Evolutionary conservation across 2,113 vertebrate genomes (phyloP), one percentile per base, ranked within the genome.

Genomic region (Neolamprologus cancellatus): DNA sequence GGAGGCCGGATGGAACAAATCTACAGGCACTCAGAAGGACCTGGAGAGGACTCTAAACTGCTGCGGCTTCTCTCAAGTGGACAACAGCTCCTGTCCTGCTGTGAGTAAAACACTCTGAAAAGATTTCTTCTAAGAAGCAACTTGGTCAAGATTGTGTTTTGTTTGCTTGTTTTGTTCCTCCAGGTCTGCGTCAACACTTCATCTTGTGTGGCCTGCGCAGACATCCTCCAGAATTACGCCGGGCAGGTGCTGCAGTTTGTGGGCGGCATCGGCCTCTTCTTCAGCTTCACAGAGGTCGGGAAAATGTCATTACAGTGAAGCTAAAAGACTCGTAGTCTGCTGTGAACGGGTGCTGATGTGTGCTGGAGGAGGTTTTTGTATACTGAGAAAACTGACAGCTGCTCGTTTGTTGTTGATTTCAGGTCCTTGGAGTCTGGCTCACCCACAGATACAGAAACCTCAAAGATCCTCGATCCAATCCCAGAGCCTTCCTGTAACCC

Each of bases 391-490:
- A 53, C 79, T 71, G 53, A 81, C 5, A 1, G 17, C 13, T 9
- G 5, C 30, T 71, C 6, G 0, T 50, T 53, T 59, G 2, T 54
- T 6, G 48, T 86, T 87, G 76, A 34, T 96, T 97, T 85, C 94
- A 99, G 99, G 97, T 99, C 89, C 94, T 99, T 81, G 98, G 98
- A 23, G 97, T 99, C 13, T 99, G 99, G 98, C 95, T 99, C 88
- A 97, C 98, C 0, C 97, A 98, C 74, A 96, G 97, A 95, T 99
- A 98, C 95, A 96, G 99, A 92, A 99, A 99, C 92, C 96, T 98
- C 91, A 99, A 99, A 92, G 98, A 99, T 84, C 98, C 98, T 5
- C 96, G 97, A 4, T 97, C 98, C 81, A 99, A 98, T 84, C 98
- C 98, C 1, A 98, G 98, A 85, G 98, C 99, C 52, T 99, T 99